phyloP scores from a whole-genome alignment of 2,113 vertebrate genomes.

The Sylvia atricapilla region DNA sequence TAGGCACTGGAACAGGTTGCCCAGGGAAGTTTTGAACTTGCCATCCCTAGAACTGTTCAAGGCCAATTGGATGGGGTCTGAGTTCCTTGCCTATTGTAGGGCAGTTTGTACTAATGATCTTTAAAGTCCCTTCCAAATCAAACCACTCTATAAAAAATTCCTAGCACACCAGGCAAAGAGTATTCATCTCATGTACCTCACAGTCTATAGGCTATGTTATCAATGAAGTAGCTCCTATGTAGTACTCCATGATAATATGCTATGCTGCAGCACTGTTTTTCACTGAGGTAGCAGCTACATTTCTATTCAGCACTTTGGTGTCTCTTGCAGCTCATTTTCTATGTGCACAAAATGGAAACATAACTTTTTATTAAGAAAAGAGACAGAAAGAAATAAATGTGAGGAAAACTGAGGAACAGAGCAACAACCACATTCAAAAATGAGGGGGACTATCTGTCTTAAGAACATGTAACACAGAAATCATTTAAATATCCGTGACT shows the following conservation, averaged over 20 bases:
- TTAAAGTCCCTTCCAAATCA: background rate
- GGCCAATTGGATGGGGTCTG: background rate
- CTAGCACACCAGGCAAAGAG: background rate
- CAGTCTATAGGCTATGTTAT: background rate
- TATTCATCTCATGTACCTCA: background rate
- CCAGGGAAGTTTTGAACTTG: background rate
- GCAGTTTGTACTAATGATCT: background rate
- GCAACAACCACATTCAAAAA: background rate
- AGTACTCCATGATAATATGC: background rate
- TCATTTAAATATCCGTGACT: background rate
- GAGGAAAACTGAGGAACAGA: background rate
- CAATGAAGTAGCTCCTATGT: background rate
- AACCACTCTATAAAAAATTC: background rate
- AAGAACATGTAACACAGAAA: background rate
- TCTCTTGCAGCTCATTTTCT: background rate
- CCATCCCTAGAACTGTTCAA: background rate
- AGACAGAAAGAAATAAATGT: background rate
- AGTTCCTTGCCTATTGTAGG: background rate
- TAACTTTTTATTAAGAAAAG: background rate
- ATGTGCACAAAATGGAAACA: background rate
- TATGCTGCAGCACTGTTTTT: background rate
- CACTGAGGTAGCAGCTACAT: background rate
- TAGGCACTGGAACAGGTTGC: background rate
- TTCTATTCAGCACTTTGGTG: background rate
- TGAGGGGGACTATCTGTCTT: background rate